Conservation (phyloP, 2,888 invertebrate species). For the Pristionchus entomophagus region DNA sequence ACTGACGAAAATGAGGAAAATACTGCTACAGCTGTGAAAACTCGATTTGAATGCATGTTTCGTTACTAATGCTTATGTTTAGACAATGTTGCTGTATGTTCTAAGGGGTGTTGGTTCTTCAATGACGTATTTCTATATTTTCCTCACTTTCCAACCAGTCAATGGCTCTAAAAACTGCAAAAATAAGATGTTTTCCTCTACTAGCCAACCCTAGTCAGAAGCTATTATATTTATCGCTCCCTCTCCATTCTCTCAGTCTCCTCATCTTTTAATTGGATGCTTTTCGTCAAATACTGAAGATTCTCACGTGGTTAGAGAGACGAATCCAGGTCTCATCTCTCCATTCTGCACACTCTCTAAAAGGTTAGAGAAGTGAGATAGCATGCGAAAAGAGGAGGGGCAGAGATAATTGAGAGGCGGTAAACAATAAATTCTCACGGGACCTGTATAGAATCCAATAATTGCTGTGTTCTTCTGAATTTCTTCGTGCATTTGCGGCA, state of each 20-base stretch:
- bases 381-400: too few species aligned
- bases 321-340: not conserved
- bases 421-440: not conserved
- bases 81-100: not conserved
- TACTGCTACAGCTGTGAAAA: too few species aligned
- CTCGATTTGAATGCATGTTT: too few species aligned
- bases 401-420: not conserved
- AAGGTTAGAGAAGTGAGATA: not conserved
- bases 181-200: not conserved
- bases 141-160: too few species aligned
- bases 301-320: not conserved
- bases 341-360: too few species aligned
- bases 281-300: not conserved
- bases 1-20: too few species aligned
- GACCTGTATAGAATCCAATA: not conserved
- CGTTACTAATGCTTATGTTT: not conserved
- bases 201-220: too few species aligned
- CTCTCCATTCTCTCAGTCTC: not conserved
- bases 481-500: too few species aligned
- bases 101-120: not conserved
- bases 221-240: too few species aligned
- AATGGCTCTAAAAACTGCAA: not conserved
- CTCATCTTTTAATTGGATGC: not conserved
- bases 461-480: not conserved
- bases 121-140: not conserved